These are phyloP conservation scores for Zoanthus sociatus DNA, from an alignment of 92 coral and sea anemone species.

Conservation along the genomic window DNA sequence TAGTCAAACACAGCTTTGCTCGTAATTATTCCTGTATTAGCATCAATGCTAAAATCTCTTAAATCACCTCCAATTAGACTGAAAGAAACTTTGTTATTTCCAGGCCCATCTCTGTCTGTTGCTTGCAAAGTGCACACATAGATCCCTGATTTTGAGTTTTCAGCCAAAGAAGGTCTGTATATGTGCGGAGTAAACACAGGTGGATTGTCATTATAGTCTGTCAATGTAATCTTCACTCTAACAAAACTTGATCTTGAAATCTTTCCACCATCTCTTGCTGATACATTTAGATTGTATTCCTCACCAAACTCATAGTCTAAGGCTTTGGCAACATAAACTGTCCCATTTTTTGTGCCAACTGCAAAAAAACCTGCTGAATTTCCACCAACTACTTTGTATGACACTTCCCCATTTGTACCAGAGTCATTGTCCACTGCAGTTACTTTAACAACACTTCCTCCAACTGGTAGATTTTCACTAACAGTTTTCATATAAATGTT, in stretches of 20 bases:
- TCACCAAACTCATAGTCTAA: slow-evolving; percentile 79
- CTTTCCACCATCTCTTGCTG: slow-evolving; percentile 87
- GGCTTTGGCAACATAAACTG: slow-evolving; percentile 70
- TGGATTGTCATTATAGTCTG: slow-evolving; percentile 87
- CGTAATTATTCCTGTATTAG: slow-evolving; percentile 71
- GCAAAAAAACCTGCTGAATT: slow-evolving; percentile 78
- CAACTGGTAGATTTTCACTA: slow-evolving; percentile 72
- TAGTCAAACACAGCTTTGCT: slow-evolving; percentile 82
- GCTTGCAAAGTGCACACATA: slow-evolving; percentile 81
- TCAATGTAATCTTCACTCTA: slow-evolving; percentile 74
- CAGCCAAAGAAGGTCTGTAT: slow-evolving; percentile 74
- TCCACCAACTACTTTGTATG: slow-evolving; percentile 75
- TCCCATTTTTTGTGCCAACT: slow-evolving; percentile 78
- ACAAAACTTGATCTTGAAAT: slow-evolving; percentile 64
- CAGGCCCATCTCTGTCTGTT: slow-evolving; percentile 76
- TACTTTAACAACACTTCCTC: slow-evolving; percentile 75
- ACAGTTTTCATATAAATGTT: slow-evolving; percentile 45
- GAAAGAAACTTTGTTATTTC: slow-evolving; percentile 64
- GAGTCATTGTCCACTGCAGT: slow-evolving; percentile 79
- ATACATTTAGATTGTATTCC: slow-evolving; percentile 62
- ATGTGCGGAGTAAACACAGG: slow-evolving; percentile 76
- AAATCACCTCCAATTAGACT: slow-evolving; percentile 59
- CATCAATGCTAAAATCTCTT: slow-evolving; percentile 69
- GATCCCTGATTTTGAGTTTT: slow-evolving; percentile 75
- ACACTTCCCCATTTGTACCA: slow-evolving; percentile 87